These are phyloP conservation scores for Sebastes cheni DNA, from an alignment of 2,797 vertebrate species.

Conservation along the genomic window DNA sequence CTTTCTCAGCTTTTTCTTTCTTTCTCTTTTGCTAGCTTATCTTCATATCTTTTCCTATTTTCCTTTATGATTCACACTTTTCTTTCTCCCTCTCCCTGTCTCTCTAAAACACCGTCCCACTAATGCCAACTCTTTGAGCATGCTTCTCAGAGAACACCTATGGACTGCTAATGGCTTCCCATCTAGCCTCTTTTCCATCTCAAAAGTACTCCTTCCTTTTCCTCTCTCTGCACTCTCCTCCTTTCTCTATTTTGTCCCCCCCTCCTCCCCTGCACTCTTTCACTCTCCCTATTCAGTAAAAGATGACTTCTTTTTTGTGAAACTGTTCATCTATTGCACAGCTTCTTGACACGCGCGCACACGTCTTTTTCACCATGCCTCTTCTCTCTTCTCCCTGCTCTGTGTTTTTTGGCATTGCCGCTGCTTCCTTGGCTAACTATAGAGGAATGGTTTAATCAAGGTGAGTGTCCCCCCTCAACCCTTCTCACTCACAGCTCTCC, in stretches of 20 bases:
- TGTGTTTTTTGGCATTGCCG: constrained; percentile 85
- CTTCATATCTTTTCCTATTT: not conserved
- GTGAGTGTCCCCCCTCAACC: constrained; percentile 84
- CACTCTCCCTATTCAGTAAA: constrained; percentile 5
- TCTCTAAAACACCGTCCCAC: constrained; percentile 15
- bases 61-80: not conserved
- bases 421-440: constrained; percentile 89
- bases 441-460: constrained; percentile 99
- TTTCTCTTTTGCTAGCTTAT: not conserved
- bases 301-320: constrained; percentile 33
- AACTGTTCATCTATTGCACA: constrained; percentile 51
- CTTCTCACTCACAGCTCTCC: constrained; percentile 23
- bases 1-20: not conserved
- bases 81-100: not conserved
- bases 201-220: not conserved
- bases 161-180: constrained; percentile 47
- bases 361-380: constrained; percentile 76
- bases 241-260: not conserved
- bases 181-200: constrained; percentile 10
- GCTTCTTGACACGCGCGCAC: constrained; percentile 49
- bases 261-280: not conserved
- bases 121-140: constrained; percentile 32
- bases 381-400: constrained; percentile 76
- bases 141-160: constrained; percentile 21
- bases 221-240: not conserved